A percentile compares a stretch with the other conserved stretches of the same genome.
Conservation (phyloP, 2,797 vertebrate species). For the Periophthalmus magnuspinnatus region DNA sequence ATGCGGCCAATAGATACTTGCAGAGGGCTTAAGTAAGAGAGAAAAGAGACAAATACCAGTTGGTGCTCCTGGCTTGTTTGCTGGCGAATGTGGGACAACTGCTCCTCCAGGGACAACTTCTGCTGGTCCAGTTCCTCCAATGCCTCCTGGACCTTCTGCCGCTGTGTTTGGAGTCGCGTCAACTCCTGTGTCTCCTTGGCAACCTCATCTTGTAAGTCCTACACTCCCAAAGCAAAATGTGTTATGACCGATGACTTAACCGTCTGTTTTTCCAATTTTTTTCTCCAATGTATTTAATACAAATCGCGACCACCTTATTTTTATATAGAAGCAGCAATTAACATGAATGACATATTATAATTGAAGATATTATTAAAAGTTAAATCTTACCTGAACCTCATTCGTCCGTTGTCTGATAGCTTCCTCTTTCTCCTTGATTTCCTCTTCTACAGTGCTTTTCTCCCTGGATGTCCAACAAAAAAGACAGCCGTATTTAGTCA, state of each 20-base stretch:
- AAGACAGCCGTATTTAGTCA: conserved; percentile 90
- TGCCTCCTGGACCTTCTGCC: conserved; percentile 90
- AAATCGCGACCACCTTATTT: too few species aligned
- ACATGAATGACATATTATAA: too few species aligned
- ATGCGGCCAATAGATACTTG: not conserved
- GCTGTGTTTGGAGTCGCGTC: conserved; percentile 87
- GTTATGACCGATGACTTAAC: not conserved
- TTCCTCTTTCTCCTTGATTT: conserved; percentile 96
- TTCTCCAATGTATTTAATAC: too few species aligned
- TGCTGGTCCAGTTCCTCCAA: conserved; percentile 91
- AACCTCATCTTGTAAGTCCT: conserved; percentile 96
- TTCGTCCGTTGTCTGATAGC: conserved; percentile 86
- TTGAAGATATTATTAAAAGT: not conserved
- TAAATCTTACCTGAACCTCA: conserved; percentile 88
- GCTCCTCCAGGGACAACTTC: conserved; percentile 89
- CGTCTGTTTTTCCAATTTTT: too few species aligned
- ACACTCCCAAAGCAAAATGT: conserved; percentile 4
- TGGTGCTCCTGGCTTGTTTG: conserved; percentile 89
- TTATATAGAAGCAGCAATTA: too few species aligned
- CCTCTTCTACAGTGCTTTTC: conserved; percentile 93
- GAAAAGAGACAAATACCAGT: conserved; percentile 73
- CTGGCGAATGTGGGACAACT: conserved; percentile 86
- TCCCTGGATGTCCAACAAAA: conserved; percentile 95
- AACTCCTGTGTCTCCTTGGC: conserved; percentile 86
- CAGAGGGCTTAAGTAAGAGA: not conserved